Evolutionary conservation across 2,888 invertebrate species (phyloP).

Genomic region (Odontocolon sp.): DNA sequence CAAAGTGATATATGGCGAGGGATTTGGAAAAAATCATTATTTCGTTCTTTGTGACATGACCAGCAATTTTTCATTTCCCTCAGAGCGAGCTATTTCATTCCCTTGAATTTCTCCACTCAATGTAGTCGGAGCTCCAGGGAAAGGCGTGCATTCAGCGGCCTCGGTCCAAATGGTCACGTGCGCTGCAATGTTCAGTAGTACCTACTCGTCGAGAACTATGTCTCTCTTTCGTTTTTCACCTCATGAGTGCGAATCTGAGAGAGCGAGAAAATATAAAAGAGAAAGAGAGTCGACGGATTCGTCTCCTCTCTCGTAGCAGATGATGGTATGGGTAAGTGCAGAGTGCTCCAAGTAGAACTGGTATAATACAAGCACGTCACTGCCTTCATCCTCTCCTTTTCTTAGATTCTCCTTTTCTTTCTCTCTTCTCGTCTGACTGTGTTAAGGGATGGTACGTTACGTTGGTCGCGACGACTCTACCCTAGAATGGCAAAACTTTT

Average conservation of each 20-base stretch:
- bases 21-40: constrained; percentile 27
- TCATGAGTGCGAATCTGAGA: constrained; percentile 1
- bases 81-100: constrained; percentile 17
- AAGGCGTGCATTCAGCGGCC: constrained; percentile 29
- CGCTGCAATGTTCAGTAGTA: constrained; percentile 27
- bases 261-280: constrained; percentile 23
- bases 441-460: constrained; percentile 22
- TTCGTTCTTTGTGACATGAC: constrained; percentile 6
- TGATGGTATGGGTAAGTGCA: constrained; percentile 62
- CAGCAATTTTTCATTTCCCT: constrained; percentile 33
- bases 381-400: constrained; percentile 6
- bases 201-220: constrained; percentile 33
- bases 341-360: constrained; percentile 55
- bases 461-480: constrained; percentile 38
- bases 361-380: constrained; percentile 43
- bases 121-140: constrained; percentile 21
- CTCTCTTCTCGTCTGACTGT: constrained; percentile 3
- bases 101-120: constrained; percentile 23
- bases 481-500: constrained; percentile 59
- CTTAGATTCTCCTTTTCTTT: constrained; percentile 6
- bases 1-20: neutral
- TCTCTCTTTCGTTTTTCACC: constrained; percentile 13
- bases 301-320: constrained; percentile 42
- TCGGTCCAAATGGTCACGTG: constrained; percentile 58
- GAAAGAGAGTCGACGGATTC: constrained; percentile 53